Evolutionary conservation across 2,113 vertebrate genomes (phyloP).

Genomic region (Thryonomys swinderianus): DNA sequence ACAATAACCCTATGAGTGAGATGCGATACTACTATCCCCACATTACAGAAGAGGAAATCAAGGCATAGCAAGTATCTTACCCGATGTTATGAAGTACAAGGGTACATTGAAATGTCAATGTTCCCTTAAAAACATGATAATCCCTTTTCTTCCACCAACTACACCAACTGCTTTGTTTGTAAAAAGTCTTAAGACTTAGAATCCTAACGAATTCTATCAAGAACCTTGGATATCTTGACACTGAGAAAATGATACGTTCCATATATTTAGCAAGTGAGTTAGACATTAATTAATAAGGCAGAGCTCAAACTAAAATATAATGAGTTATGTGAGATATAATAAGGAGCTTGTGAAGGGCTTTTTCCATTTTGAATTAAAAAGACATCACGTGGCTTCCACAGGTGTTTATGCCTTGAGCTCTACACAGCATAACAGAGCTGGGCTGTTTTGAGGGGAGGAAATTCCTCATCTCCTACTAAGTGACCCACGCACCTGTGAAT

Average conservation of each 20-base stretch:
- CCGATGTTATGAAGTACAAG: background rate
- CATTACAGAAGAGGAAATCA: background rate
- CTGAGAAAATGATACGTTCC: background rate
- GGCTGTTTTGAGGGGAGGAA: background rate
- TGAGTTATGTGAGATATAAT: background rate
- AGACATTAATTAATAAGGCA: background rate
- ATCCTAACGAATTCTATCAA: background rate
- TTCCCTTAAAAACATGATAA: background rate
- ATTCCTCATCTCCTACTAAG: background rate
- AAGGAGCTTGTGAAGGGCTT: background rate
- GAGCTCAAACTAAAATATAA: background rate
- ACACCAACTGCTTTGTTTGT: background rate
- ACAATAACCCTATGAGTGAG: background rate
- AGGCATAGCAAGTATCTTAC: background rate
- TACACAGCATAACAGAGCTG: background rate
- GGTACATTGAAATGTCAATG: background rate
- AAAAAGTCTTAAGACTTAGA: background rate
- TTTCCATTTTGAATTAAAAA: background rate
- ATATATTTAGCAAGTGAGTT: background rate
- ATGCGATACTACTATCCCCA: background rate
- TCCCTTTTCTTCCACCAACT: background rate
- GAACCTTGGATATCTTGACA: background rate
- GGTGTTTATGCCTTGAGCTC: background rate
- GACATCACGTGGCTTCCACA: background rate
- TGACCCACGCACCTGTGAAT: conserved; percentile 89